These are phyloP conservation scores for Ophonus ardosiacus DNA, from an alignment of 2,888 invertebrate species.

Conservation along the genomic window DNA sequence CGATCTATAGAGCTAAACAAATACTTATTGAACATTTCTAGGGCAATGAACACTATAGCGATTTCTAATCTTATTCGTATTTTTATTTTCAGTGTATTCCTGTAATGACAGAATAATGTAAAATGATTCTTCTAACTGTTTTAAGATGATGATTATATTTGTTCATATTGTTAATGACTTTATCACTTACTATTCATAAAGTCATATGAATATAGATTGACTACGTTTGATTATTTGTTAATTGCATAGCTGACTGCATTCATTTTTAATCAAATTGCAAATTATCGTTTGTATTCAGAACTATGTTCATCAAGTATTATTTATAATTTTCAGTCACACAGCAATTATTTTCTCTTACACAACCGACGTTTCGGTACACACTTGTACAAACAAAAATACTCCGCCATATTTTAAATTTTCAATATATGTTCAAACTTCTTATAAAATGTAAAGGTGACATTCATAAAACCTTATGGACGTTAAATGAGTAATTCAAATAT, in stretches of 20 bases:
- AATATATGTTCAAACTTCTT: no score
- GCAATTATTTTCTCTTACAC: no score
- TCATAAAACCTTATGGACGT: no score
- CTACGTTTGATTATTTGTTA: neutral
- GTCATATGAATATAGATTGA: neutral
- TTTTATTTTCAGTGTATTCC: neutral
- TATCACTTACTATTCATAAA: neutral
- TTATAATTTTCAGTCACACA: neutral
- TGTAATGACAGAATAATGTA: neutral
- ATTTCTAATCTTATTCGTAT: no score
- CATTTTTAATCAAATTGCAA: neutral
- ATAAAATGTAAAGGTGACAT: no score
- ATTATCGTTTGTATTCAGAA: neutral
- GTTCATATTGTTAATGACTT: neutral
- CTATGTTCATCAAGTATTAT: neutral
- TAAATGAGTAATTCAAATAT: no score
- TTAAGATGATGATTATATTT: neutral
- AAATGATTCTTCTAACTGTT: neutral
- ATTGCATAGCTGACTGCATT: neutral
- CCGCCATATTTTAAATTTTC: no score
- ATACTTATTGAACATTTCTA: no score
- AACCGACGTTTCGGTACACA: no score
- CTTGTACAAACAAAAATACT: no score
- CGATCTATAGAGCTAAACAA: no score
- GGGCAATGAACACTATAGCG: no score